Conservation (phyloP, 2,113 vertebrate genomes). For the Capra hircus region DNA sequence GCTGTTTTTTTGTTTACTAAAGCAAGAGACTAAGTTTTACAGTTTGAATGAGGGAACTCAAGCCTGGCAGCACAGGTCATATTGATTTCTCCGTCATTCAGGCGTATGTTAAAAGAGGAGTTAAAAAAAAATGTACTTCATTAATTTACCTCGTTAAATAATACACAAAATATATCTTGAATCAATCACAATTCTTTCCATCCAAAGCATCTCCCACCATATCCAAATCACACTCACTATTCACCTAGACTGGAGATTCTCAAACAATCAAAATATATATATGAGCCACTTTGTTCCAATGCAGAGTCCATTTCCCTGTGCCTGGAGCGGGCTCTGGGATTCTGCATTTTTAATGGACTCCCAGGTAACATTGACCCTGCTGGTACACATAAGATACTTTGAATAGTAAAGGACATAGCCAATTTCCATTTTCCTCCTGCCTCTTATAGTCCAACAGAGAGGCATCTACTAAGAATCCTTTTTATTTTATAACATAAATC, state of each 20-base stretch:
- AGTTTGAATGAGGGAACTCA: background rate
- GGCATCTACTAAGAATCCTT: background rate
- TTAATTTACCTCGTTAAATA: background rate
- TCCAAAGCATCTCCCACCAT: background rate
- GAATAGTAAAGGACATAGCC: background rate
- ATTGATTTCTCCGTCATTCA: background rate
- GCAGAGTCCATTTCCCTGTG: background rate
- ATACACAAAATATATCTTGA: background rate
- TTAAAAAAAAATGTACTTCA: background rate
- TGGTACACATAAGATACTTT: background rate
- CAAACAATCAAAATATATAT: background rate
- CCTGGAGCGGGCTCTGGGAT: background rate
- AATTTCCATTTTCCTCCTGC: background rate
- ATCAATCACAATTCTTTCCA: background rate
- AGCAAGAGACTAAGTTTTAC: background rate
- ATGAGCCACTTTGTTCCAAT: background rate
- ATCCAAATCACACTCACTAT: background rate
- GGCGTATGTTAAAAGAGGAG: background rate
- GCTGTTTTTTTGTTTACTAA: background rate
- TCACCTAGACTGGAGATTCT: background rate
- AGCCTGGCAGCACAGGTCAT: background rate
- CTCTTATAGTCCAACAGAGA: background rate
- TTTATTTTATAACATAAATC: background rate
- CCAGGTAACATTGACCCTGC: background rate
- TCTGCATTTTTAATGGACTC: background rate